phyloP scores from a whole-genome alignment of 2,888 invertebrate species.

The Lochmaea capreae region DNA sequence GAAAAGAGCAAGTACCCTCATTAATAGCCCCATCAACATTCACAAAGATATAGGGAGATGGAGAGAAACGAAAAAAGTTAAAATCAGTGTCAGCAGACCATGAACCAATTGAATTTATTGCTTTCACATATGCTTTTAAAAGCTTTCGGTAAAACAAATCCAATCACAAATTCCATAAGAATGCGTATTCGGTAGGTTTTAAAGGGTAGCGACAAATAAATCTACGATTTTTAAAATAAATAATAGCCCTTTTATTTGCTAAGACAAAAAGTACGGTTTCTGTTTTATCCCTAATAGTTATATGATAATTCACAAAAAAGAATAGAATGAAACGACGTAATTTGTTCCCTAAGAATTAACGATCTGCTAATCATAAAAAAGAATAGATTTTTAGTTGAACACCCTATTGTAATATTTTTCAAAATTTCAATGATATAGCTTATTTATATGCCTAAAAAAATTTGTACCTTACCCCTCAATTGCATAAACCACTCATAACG shows the following conservation, averaged over 20 bases:
- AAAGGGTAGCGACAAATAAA: constrained; percentile 35
- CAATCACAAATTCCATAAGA: constrained; percentile 34
- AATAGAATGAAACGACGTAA: too few relatives aligned
- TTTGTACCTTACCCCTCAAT: constrained; percentile 24
- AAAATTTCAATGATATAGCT: too few relatives aligned
- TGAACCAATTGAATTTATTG: constrained; percentile 48
- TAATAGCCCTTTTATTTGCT: too few relatives aligned
- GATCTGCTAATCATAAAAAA: too few relatives aligned
- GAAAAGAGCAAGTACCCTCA: constrained; percentile 22
- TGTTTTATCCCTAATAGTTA: too few relatives aligned
- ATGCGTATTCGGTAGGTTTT: constrained; percentile 10
- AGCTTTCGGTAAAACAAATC: constrained; percentile 46
- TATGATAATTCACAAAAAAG: too few relatives aligned
- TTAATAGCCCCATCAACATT: constrained; percentile 32
- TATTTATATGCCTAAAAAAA: too few relatives aligned
- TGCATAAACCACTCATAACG: constrained; percentile 17
- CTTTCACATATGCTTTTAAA: constrained; percentile 47
- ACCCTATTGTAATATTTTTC: too few relatives aligned
- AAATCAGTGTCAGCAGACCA: constrained; percentile 47
- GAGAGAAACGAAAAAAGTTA: constrained; percentile 39
- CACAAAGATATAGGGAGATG: constrained; percentile 19
- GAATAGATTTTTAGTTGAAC: too few relatives aligned
- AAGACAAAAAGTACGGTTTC: too few relatives aligned
- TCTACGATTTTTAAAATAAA: neutral
- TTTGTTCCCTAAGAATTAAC: too few relatives aligned